These are phyloP conservation scores for Thera britannica DNA, from an alignment of 2,888 invertebrate genomes.

Conservation along the genomic window DNA sequence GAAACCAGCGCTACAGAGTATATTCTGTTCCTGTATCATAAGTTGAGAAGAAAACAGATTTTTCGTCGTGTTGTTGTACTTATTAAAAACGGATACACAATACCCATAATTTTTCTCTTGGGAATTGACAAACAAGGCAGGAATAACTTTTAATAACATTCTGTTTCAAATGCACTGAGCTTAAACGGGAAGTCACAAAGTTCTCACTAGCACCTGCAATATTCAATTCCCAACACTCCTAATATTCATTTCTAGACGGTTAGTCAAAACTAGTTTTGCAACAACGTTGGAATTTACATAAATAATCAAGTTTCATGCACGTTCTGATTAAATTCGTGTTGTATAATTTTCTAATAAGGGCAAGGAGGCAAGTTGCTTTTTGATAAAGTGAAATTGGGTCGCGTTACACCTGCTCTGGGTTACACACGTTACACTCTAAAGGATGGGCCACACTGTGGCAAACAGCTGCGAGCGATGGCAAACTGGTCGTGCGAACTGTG, in stretches of 20 bases:
- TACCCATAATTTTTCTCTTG: too few species aligned
- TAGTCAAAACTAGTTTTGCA: conserved; percentile 15
- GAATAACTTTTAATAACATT: too few species aligned
- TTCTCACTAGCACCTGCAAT: neutral
- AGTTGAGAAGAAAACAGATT: too few species aligned
- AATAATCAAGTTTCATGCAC: conserved; percentile 21
- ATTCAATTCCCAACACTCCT: neutral
- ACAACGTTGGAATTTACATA: conserved; percentile 12
- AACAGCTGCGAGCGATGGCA: too few species aligned
- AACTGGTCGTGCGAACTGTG: too few species aligned
- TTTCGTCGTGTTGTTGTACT: too few species aligned
- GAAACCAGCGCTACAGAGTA: too few species aligned
- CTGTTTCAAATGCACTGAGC: too few species aligned
- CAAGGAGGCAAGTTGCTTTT: conserved; percentile 23
- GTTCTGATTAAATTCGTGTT: conserved; percentile 21
- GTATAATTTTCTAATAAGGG: conserved; percentile 22
- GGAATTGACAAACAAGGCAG: too few species aligned
- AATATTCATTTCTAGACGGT: conserved; percentile 20
- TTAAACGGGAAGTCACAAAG: neutral
- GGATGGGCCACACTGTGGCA: too few species aligned
- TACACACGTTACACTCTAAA: neutral
- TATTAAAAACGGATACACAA: too few species aligned
- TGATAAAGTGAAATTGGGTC: conserved; percentile 28
- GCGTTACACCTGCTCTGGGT: neutral
- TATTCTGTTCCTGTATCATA: too few species aligned